These are phyloP conservation scores for Silurus aristotelis DNA, from an alignment of 2,797 vertebrate species.

Conservation along the genomic window DNA sequence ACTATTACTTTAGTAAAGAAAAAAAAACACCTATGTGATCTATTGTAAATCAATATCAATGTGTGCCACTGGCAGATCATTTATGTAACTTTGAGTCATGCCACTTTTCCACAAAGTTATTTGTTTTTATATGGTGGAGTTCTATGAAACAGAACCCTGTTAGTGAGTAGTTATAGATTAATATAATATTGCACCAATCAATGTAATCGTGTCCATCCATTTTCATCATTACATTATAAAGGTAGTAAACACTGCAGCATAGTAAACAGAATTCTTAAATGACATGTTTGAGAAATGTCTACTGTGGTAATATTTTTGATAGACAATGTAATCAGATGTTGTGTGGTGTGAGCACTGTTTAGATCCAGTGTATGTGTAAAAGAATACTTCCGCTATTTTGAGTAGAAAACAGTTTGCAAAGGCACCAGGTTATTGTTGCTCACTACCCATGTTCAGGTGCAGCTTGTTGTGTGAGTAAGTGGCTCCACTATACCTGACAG, in stretches of 20 bases:
- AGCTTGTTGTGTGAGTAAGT: neutral
- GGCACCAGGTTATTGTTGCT: neutral
- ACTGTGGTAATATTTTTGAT: neutral
- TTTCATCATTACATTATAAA: neutral
- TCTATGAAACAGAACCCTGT: neutral
- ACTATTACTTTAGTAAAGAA: neutral
- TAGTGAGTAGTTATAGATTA: neutral
- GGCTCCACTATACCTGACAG: neutral
- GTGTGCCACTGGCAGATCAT: neutral
- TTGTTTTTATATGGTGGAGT: too few species aligned
- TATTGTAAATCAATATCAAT: neutral
- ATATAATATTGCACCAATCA: neutral
- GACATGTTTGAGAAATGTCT: neutral
- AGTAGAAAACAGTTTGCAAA: neutral
- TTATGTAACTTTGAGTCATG: neutral
- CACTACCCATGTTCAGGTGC: neutral
- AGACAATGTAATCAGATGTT: neutral
- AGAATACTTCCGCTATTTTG: neutral
- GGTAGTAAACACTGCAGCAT: neutral
- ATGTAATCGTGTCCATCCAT: neutral
- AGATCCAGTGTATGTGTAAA: neutral
- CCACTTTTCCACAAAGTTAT: neutral
- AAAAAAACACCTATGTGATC: neutral
- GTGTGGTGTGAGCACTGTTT: neutral
- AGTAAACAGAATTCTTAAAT: neutral